phyloP scores from a whole-genome alignment of 2,113 vertebrate species.

The Vidua macroura region DNA sequence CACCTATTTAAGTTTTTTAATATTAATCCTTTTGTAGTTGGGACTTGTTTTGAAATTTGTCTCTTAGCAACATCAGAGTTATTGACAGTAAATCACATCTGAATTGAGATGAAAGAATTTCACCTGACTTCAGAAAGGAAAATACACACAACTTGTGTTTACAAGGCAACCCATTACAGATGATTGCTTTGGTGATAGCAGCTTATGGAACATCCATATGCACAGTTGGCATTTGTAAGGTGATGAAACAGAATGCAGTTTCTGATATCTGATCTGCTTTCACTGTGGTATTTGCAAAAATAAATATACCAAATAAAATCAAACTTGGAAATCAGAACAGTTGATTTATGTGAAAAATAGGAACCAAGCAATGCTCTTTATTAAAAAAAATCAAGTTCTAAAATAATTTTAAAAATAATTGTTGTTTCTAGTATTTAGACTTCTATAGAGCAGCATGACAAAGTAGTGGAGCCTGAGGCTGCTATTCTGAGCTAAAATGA shows the following conservation, averaged over 20 bases:
- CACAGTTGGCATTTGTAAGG: constrained; percentile 38
- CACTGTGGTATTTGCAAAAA: constrained; percentile 30
- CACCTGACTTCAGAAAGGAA: constrained; percentile 47
- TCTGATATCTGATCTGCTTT: constrained; percentile 46
- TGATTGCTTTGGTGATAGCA: constrained; percentile 29
- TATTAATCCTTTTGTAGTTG: constrained; percentile 4
- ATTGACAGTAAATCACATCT: constrained; percentile 53
- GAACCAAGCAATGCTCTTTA: not conserved
- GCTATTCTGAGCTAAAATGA: not conserved
- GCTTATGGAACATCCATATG: constrained; percentile 56
- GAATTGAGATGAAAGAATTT: constrained; percentile 41
- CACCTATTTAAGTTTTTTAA: not conserved
- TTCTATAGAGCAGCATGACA: not conserved
- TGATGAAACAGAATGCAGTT: constrained; percentile 45
- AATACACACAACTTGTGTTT: constrained; percentile 49
- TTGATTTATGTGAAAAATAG: constrained; percentile 52
- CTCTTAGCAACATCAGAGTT: constrained; percentile 25
- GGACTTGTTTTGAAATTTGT: constrained; percentile 29
- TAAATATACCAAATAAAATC: constrained; percentile 22
- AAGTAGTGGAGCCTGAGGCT: not conserved
- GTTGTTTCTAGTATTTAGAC: not conserved
- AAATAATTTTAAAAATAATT: not conserved
- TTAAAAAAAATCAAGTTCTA: not conserved
- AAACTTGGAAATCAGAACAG: constrained; percentile 42
- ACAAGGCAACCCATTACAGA: constrained; percentile 31